Percentiles rank a stretch among this genome's conserved stretches.
Evolutionary conservation across 2,888 invertebrate species (phyloP).

Genomic region (Campopleginae sp.): DNA sequence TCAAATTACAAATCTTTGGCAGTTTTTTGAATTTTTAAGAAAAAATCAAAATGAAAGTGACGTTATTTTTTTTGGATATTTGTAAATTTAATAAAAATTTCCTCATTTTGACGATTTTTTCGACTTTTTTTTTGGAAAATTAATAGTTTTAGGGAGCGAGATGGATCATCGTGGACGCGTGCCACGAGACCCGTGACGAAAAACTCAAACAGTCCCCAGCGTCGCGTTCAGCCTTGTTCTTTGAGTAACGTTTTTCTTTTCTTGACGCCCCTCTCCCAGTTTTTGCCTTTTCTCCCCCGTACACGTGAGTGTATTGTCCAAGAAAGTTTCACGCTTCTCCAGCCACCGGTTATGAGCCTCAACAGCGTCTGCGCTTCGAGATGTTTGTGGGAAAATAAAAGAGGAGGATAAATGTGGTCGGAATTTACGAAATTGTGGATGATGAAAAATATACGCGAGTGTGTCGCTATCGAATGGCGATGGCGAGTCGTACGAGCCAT

Average conservation of each 20-base stretch:
- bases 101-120: too few relatives aligned
- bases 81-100: background rate
- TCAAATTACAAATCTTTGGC: background rate
- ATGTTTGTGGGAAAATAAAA: conserved; percentile 30
- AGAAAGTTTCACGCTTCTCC: conserved; percentile 4
- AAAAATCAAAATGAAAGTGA: background rate
- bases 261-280: conserved; percentile 17
- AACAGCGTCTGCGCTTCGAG: conserved; percentile 14
- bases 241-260: conserved; percentile 13
- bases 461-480: conserved; percentile 33
- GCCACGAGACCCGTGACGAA: conserved; percentile 54
- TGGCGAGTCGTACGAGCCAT: conserved; percentile 52
- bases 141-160: background rate
- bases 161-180: conserved; percentile 57
- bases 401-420: conserved; percentile 14
- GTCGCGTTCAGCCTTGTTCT: conserved; percentile 29
- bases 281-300: conserved; percentile 10
- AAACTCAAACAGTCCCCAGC: conserved; percentile 38
- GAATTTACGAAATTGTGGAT: background rate
- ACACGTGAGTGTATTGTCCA: conserved; percentile 16
- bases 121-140: too few relatives aligned
- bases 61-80: background rate
- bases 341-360: conserved; percentile 7
- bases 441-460: conserved; percentile 36
- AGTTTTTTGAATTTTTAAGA: background rate